Evolutionary conservation across 1,140 invertebrate species (phyloP).

Genomic region (Nasonia vitripennis): DNA sequence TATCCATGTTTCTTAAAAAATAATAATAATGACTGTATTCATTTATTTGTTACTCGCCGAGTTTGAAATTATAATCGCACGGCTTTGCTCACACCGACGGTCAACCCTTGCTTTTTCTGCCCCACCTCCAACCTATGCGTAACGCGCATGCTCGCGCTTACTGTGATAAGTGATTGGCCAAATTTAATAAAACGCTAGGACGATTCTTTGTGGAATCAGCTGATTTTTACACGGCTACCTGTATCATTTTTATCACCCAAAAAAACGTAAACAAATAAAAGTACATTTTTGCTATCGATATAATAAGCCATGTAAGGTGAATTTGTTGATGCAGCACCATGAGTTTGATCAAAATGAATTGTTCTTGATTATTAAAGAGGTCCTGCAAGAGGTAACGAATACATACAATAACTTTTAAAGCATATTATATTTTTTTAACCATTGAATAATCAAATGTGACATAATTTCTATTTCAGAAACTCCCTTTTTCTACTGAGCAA

Average conservation of each 20-base stretch:
- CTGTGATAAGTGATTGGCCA: too few relatives aligned
- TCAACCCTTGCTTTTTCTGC: too few relatives aligned
- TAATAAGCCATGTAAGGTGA: background rate
- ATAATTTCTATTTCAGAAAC: conserved; percentile 35
- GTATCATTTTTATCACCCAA: background rate
- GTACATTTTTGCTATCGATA: background rate
- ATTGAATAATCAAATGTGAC: background rate
- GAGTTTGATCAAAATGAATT: background rate
- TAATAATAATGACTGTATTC: background rate
- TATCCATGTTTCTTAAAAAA: conserved; percentile 52
- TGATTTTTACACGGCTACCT: background rate
- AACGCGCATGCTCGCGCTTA: too few relatives aligned
- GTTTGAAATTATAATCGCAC: too few relatives aligned
- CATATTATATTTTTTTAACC: background rate
- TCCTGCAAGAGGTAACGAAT: background rate
- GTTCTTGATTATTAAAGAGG: background rate
- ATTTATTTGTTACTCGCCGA: conserved; percentile 3
- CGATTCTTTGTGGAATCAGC: background rate
- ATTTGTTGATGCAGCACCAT: background rate
- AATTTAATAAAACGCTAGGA: too few relatives aligned
- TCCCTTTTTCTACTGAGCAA: background rate
- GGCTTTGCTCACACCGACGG: too few relatives aligned
- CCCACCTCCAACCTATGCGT: too few relatives aligned
- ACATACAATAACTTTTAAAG: background rate
- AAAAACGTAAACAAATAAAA: background rate